Conservation (phyloP, 64 coral and sea anemone genomes). For the Montipora cactus region DNA sequence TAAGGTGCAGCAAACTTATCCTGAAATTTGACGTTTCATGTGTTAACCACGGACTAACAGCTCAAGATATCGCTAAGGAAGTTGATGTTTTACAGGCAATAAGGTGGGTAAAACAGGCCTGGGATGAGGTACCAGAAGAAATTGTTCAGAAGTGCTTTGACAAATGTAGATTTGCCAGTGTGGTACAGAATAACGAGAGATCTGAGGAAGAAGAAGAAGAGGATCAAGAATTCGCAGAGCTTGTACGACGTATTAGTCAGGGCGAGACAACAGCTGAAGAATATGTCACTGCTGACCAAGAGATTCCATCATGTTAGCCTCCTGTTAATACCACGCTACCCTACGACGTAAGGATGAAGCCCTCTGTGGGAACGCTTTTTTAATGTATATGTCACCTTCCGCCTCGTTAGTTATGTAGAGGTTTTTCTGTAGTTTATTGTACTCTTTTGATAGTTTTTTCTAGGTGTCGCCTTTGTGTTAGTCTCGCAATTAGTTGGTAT, state of each 20-base stretch:
- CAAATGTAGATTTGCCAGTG: conserved; percentile 27
- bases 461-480: no score
- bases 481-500: no score
- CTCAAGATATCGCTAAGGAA: conserved; percentile 50
- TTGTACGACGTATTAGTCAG: neutral
- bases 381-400: no score
- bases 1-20: conserved; percentile 22
- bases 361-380: neutral
- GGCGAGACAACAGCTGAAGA: neutral
- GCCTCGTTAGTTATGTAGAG: no score
- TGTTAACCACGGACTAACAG: conserved; percentile 26
- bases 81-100: conserved; percentile 52
- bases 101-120: conserved; percentile 38
- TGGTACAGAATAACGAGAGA: conserved; percentile 6
- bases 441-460: no score
- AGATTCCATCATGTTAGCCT: conserved; percentile 1
- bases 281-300: neutral
- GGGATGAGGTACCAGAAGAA: conserved; percentile 29
- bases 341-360: neutral
- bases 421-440: no score
- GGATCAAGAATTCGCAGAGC: conserved; percentile 31
- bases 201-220: conserved; percentile 5
- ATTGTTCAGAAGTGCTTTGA: conserved; percentile 30
- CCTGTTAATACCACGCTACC: conserved; percentile 16
- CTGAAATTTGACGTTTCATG: conserved; percentile 61